Percentiles rank a stretch among this genome's conserved stretches.
phyloP scores from a whole-genome alignment of 2,888 invertebrate species.

The Oegoconia quadripuncta region DNA sequence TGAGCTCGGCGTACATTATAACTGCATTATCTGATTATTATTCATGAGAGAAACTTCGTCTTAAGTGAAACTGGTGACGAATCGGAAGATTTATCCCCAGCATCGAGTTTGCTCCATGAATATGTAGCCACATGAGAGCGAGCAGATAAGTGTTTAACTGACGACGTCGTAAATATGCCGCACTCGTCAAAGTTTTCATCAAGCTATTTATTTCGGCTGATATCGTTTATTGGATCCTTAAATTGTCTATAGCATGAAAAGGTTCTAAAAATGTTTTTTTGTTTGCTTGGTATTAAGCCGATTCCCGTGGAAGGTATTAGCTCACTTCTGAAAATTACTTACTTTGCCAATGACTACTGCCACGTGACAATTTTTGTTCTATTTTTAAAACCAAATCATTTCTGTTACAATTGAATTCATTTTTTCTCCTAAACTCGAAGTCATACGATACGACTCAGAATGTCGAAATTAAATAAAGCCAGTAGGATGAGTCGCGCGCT shows the following conservation, averaged over 20 bases:
- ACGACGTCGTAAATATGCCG: slow-evolving; percentile 10
- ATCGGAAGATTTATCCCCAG: slow-evolving; percentile 52
- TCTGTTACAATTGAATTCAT: slow-evolving; percentile 14
- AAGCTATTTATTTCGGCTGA: slow-evolving; percentile 2
- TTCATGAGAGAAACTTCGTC: slow-evolving; percentile 65
- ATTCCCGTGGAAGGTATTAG: too few species aligned
- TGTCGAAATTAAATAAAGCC: slow-evolving; percentile 12
- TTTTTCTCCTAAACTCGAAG: slow-evolving; percentile 14
- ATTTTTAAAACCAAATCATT: slow-evolving; percentile 3
- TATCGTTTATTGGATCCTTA: too few species aligned
- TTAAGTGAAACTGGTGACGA: slow-evolving; percentile 55
- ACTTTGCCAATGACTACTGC: too few species aligned
- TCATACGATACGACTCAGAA: slow-evolving; percentile 10
- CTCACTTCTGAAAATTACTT: too few species aligned
- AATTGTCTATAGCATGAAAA: too few species aligned
- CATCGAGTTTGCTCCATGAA: slow-evolving; percentile 56
- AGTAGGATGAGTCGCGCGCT: slow-evolving; percentile 16
- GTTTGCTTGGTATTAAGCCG: too few species aligned
- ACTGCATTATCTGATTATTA: slow-evolving; percentile 71
- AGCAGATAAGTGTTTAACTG: slow-evolving; percentile 34
- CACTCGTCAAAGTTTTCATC: slow-evolving; percentile 6
- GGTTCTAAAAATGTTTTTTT: too few species aligned
- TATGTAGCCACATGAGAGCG: slow-evolving; percentile 50
- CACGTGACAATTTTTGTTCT: background rate
- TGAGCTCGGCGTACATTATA: slow-evolving; percentile 51